phyloP scores from a whole-genome alignment of 2,797 vertebrate genomes.

The Ceyx erithaca region DNA sequence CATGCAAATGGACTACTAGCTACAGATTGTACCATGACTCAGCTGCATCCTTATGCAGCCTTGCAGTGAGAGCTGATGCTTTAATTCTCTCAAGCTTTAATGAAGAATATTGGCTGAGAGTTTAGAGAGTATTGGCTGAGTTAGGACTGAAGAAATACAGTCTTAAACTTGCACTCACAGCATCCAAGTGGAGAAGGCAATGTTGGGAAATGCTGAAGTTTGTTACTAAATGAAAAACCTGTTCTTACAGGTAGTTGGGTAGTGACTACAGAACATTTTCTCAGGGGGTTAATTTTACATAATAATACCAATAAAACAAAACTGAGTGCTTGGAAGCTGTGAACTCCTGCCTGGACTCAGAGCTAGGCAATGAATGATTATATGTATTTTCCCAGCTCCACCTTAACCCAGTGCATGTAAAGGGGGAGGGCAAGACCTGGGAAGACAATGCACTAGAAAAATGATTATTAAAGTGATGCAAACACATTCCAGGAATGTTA shows the following conservation, averaged over 20 bases:
- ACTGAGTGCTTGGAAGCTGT: neutral
- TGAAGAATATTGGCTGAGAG: neutral
- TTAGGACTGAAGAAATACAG: neutral
- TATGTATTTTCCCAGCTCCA: neutral
- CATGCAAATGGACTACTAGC: neutral
- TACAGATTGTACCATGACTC: neutral
- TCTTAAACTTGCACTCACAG: neutral
- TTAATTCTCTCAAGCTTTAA: neutral
- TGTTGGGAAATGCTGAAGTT: neutral
- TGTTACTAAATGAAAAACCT: neutral
- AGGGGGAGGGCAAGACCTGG: neutral
- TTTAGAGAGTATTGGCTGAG: neutral
- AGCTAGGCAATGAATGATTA: neutral
- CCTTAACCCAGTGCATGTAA: neutral
- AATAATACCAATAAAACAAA: conserved; percentile 31
- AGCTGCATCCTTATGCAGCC: neutral
- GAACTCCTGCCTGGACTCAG: neutral
- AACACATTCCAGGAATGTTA: neutral
- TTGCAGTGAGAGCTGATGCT: neutral
- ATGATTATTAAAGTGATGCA: neutral
- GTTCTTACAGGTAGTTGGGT: neutral
- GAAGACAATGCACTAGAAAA: neutral
- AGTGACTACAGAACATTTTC: neutral
- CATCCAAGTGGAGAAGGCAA: neutral
- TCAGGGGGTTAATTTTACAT: neutral